Evolutionary conservation across 2,113 vertebrate species (phyloP), one percentile per base, ranked within the genome.

Genomic region (Emydura subglobosa): DNA sequence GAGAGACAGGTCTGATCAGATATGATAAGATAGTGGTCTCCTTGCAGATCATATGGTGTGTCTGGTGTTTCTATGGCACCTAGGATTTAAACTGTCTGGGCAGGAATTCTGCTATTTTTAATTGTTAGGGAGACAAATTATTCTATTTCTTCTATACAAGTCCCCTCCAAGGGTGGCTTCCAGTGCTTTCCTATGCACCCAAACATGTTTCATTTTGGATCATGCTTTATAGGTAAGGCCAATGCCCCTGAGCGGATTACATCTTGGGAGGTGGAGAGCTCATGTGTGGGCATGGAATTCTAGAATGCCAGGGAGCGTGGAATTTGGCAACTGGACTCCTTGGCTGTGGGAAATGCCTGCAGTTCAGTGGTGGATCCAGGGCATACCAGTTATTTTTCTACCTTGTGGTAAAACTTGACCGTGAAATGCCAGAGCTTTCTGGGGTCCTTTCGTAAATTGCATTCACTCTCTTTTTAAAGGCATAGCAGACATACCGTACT

Each of bases 261-360:
- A 0, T 0, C 89, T 25, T 5, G 1, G 5, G 44, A 1, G 0
- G 31, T 50, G 34, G n/a, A 10, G 59, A 61, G 29, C 59, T 61
- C 6, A 12, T 78, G 25, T 78, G 86, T 79, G 6, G 59, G 27
- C 29, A 16, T 61, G 59, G 27, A 10, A 25, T 65, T 42, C 3
- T 6, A 17, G 34, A 72, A 51, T 17, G n/a, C 65, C n/a, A 42
- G 65, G 25, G 42, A 61, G 39, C 59, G 3, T 74, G 49, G 72
- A 51, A 27, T 6, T 53, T 3, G 2, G 24, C 51, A 17, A n/a
- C 5, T 13, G 24, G 16, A 7, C 61, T 51, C 16, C 10, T 25
- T 47, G 13, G 2, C 4, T 42, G 44, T 42, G 44, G 6, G 11
- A 34, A 61, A 29, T 72, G 34, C 61, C 34, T 2, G 21, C 50